phyloP scores from a whole-genome alignment of 2,113 vertebrate species.

The Chloroceryle aenea region DNA sequence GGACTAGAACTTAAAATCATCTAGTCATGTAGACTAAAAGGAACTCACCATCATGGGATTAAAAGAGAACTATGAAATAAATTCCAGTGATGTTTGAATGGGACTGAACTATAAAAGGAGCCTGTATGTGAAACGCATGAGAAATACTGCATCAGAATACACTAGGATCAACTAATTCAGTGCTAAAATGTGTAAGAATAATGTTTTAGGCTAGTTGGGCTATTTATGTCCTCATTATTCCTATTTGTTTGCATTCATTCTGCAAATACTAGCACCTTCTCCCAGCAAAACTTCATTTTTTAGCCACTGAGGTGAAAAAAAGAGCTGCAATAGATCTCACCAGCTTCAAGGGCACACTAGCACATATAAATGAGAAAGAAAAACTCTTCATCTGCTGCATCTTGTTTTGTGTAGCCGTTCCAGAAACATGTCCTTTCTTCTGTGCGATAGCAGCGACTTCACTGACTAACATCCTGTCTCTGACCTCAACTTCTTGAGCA shows the following conservation, averaged over 20 bases:
- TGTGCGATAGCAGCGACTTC: background rate
- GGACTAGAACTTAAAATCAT: background rate
- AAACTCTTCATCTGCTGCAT: background rate
- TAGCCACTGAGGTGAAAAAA: background rate
- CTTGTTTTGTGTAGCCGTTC: background rate
- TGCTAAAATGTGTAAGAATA: background rate
- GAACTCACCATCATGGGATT: background rate
- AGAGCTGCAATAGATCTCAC: background rate
- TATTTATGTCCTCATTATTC: background rate
- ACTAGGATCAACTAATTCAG: background rate
- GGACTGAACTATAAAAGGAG: background rate
- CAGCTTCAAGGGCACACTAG: background rate
- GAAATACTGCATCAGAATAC: background rate
- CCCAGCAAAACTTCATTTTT: background rate
- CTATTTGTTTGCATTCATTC: background rate
- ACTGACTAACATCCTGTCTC: constrained; percentile 56
- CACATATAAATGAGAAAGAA: background rate
- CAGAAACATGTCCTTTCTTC: background rate
- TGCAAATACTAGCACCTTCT: background rate
- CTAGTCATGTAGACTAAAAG: background rate
- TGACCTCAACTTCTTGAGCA: constrained; percentile 31
- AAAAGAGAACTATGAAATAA: background rate
- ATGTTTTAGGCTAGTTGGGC: background rate
- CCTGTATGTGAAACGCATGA: background rate
- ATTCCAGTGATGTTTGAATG: background rate